Percentiles rank a stretch among this genome's conserved stretches.
Conservation (phyloP, 2,888 invertebrate genomes). For the Plagodis pulveraria region DNA sequence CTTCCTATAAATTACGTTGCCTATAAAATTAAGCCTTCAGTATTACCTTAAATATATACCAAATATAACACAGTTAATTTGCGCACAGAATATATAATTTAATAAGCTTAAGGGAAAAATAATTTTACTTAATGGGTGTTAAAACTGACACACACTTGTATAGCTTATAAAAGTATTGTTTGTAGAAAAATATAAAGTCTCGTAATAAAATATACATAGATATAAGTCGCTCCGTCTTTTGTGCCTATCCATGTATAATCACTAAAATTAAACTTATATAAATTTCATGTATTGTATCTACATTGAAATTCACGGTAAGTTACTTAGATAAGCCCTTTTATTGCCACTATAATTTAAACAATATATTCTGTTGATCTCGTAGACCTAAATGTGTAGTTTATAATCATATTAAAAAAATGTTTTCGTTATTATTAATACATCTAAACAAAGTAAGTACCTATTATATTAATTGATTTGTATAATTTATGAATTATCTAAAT, state of each 20-base stretch:
- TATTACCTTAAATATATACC: constrained; percentile 17
- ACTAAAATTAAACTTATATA: neutral
- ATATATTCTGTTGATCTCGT: neutral
- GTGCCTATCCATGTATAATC: constrained; percentile 10
- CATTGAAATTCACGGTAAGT: neutral
- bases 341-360: neutral
- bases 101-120: constrained; percentile 28
- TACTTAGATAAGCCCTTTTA: neutral
- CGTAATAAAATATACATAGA: no score
- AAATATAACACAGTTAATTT: constrained; percentile 36
- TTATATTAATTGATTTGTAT: no score
- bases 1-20: constrained; percentile 4
- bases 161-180: constrained; percentile 1
- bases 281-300: neutral
- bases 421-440: no score
- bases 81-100: constrained; percentile 38
- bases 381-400: neutral
- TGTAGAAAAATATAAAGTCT: no score
- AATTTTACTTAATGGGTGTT: constrained; percentile 11
- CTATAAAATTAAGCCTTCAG: constrained; percentile 14
- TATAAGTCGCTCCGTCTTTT: constrained; percentile 17
- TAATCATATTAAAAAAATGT: no score
- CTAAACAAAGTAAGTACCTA: no score
- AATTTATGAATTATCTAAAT: no score
- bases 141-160: neutral